phyloP scores from a whole-genome alignment of 2,113 vertebrate species.

The Dicrurus megarhynchus region DNA sequence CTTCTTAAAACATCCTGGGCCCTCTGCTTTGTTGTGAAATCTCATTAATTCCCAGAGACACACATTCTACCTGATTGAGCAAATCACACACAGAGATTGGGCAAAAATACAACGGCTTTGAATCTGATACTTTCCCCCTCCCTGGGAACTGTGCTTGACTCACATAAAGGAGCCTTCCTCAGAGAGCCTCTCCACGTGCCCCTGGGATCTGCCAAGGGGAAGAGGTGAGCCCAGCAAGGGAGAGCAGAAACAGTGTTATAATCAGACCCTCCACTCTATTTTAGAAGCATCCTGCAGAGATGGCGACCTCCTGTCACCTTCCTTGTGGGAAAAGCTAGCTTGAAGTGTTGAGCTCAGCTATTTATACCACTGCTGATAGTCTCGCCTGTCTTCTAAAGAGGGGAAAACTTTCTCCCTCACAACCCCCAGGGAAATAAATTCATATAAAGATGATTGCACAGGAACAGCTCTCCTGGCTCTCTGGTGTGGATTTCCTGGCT shows the following conservation, averaged over 20 bases:
- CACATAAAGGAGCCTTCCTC: neutral
- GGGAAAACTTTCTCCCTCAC: neutral
- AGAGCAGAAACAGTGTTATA: neutral
- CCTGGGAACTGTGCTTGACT: neutral
- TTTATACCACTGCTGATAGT: conserved; percentile 58
- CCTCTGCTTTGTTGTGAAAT: neutral
- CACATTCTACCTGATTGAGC: neutral
- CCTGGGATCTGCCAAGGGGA: neutral
- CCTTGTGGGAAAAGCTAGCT: conserved; percentile 55
- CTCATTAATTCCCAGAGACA: neutral
- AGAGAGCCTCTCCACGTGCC: accelerated
- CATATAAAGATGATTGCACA: neutral
- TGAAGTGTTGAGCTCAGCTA: conserved; percentile 53
- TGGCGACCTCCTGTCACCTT: conserved; percentile 55
- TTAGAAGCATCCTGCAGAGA: conserved; percentile 36
- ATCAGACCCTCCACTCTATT: conserved; percentile 45
- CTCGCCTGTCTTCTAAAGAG: neutral
- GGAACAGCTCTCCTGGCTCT: neutral
- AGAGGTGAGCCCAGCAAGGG: neutral
- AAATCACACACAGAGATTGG: neutral
- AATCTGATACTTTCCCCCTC: accelerated
- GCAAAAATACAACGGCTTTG: neutral
- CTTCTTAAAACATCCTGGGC: neutral
- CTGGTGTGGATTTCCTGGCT: neutral
- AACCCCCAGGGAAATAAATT: neutral